A percentile compares a stretch with the other conserved stretches of the same genome.
Evolutionary conservation across 2,113 vertebrate species (phyloP).

Genomic region (Ibidorhyncha struthersii): DNA sequence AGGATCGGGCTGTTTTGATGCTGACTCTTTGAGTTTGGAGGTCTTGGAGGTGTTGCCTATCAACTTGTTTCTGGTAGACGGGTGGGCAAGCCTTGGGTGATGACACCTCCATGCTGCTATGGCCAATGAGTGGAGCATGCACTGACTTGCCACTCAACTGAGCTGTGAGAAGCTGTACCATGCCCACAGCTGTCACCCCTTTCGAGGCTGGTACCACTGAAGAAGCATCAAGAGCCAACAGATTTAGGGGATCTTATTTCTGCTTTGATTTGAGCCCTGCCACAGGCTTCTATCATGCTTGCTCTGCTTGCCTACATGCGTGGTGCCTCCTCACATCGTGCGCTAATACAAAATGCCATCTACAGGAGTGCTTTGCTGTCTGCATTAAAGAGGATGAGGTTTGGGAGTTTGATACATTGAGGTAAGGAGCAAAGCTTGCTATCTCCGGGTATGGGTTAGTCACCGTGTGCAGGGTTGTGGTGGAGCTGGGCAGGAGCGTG

Average conservation of each 20-base stretch:
- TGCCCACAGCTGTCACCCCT: not conserved
- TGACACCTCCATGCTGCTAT: not conserved
- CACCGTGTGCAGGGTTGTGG: too few relatives aligned
- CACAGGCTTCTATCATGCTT: not conserved
- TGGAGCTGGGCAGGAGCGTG: not conserved
- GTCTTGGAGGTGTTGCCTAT: not conserved
- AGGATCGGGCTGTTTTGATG: not conserved
- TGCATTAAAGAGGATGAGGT: not conserved
- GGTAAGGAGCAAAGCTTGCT: not conserved
- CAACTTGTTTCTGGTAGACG: not conserved
- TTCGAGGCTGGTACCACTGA: not conserved
- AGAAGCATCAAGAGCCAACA: not conserved
- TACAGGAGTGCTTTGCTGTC: not conserved
- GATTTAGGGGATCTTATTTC: not conserved
- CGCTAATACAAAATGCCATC: not conserved
- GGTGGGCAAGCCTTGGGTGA: not conserved
- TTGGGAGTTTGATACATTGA: not conserved
- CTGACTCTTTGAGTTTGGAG: constrained; percentile 2
- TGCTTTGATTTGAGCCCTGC: not conserved
- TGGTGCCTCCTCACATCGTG: not conserved
- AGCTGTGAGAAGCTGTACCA: not conserved
- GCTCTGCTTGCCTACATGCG: not conserved
- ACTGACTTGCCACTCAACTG: not conserved
- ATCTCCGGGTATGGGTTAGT: not conserved
- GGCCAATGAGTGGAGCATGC: accelerated